Evolutionary conservation across 2,888 invertebrate species (phyloP).

Genomic region (Pyrrhosoma nymphula): DNA sequence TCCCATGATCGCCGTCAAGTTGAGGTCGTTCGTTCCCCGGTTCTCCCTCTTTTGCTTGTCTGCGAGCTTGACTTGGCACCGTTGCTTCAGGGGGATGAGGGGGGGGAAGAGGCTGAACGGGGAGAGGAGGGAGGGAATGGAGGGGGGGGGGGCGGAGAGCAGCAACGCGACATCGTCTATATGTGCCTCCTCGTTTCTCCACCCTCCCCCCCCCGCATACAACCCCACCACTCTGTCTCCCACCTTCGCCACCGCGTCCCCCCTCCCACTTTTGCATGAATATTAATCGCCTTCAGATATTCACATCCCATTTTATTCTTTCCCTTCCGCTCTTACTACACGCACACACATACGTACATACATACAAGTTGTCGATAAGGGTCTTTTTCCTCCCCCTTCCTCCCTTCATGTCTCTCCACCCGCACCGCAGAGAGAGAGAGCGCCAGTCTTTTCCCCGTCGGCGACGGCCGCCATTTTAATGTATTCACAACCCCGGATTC

Average conservation of each 20-base stretch:
- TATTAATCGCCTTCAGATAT: conserved; percentile 60
- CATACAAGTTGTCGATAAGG: conserved; percentile 13
- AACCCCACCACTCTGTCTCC: not conserved
- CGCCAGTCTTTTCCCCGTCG: not conserved
- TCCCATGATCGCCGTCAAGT: conserved; percentile 5
- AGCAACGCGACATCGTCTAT: conserved; percentile 9
- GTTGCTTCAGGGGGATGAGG: not conserved
- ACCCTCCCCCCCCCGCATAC: not conserved
- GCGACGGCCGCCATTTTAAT: conserved; percentile 31
- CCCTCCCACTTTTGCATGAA: conserved; percentile 4
- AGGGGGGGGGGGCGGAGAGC: not conserved
- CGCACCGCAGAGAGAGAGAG: not conserved
- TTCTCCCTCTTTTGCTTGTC: not conserved
- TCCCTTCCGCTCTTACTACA: not conserved
- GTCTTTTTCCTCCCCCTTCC: not conserved
- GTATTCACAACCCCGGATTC: conserved; percentile 37
- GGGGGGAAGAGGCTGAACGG: not conserved
- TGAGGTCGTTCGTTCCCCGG: not conserved
- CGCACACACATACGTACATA: not conserved
- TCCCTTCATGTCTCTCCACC: not conserved
- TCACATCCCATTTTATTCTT: conserved; percentile 54
- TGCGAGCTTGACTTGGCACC: conserved; percentile 15
- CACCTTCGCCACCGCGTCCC: not conserved
- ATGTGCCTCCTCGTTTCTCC: not conserved
- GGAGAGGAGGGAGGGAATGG: not conserved